phyloP scores from a whole-genome alignment of 2,113 vertebrate genomes.

The Corythaixoides concolor region DNA sequence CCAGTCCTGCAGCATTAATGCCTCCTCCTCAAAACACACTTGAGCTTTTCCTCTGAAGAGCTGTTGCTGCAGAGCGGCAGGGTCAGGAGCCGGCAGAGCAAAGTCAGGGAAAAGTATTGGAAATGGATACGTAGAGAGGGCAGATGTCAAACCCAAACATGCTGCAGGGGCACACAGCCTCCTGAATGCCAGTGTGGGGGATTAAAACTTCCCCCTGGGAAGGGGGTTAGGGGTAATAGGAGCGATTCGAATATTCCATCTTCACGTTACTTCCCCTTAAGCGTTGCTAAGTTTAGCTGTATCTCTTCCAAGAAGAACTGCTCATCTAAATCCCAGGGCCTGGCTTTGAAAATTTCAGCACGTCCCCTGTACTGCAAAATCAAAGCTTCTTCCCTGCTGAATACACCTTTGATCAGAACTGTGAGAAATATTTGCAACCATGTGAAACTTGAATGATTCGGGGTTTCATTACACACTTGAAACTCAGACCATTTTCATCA shows the following conservation, averaged over 20 bases:
- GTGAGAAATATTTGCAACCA: slow-evolving; percentile 72
- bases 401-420: slow-evolving; percentile 72
- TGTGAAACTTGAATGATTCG: slow-evolving; percentile 73
- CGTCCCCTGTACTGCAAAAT: slow-evolving; percentile 64
- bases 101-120: background rate
- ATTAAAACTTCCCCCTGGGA: background rate
- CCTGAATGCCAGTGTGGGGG: background rate
- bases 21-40: background rate
- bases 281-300: slow-evolving; percentile 52
- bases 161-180: background rate
- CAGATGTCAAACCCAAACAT: background rate
- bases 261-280: background rate
- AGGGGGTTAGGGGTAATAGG: background rate
- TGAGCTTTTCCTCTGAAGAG: background rate
- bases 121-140: background rate
- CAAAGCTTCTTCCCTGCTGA: slow-evolving; percentile 70
- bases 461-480: slow-evolving; percentile 72
- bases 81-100: background rate
- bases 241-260: slow-evolving; percentile 11
- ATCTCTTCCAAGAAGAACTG: slow-evolving; percentile 31
- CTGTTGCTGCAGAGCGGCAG: background rate
- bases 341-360: slow-evolving; percentile 69
- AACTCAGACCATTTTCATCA: slow-evolving; percentile 71
- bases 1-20: background rate
- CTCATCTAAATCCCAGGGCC: slow-evolving; percentile 59